phyloP scores from a whole-genome alignment of 2,113 vertebrate genomes.

The Pachycephala philippinensis region DNA sequence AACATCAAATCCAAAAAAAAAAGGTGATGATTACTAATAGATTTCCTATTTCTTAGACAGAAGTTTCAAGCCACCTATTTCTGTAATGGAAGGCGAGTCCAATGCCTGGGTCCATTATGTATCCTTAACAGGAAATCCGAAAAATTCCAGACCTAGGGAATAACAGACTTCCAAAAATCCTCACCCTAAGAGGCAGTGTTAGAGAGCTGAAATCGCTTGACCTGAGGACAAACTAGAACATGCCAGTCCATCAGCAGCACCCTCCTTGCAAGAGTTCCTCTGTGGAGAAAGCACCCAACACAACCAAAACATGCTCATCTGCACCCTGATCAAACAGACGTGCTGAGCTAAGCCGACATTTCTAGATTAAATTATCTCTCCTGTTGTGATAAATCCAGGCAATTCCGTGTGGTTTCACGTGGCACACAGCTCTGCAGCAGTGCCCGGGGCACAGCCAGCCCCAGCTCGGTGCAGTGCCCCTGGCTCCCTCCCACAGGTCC shows the following conservation, averaged over 20 bases:
- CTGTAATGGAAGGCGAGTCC: background rate
- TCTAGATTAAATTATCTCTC: background rate
- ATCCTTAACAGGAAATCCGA: background rate
- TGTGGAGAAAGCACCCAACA: background rate
- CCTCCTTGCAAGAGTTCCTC: background rate
- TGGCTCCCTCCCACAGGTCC: background rate
- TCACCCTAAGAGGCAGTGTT: rapidly evolving
- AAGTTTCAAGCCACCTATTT: background rate
- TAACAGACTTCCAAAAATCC: background rate
- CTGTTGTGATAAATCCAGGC: background rate
- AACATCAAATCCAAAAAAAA: background rate
- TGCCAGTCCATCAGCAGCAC: background rate
- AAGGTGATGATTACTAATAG: background rate
- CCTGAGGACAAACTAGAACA: background rate
- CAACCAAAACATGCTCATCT: rapidly evolving
- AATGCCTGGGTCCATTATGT: background rate
- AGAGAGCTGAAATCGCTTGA: background rate
- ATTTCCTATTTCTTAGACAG: background rate
- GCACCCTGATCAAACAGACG: background rate
- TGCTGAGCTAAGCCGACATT: rapidly evolving
- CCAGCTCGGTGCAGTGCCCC: background rate
- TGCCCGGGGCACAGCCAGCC: background rate
- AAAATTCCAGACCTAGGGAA: background rate
- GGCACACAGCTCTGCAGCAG: background rate
- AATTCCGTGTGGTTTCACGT: background rate